Base-by-base conservation (phyloP, 92 coral and sea anemone genomes). In the Parazoanthus swiftii region DNA sequence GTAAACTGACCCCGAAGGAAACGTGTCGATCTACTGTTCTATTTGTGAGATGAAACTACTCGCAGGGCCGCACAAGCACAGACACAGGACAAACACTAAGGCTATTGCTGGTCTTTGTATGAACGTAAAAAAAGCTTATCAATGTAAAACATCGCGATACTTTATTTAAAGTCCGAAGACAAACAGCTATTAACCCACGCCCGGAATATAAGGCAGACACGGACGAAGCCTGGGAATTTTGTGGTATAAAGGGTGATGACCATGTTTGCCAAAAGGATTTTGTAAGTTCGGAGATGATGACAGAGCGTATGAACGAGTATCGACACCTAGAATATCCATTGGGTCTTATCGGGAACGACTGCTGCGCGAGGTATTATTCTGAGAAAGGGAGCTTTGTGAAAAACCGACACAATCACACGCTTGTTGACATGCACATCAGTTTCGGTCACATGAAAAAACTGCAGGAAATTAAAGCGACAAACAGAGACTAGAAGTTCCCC, bases 171-270 rank as follows among this genome's bases (percentile, higher is more conserved):
- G 23, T 89, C 92, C 39, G 90, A 90, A n/a, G 89, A 90, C 35
- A 87, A 73, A 90, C 89, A 0, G 89, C 92, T 70, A 85, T 90
- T 16, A 86, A 86, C 56, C 92, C 92, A 0, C 89, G 89, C 36
- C 87, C 88, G 1, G 86, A 90, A 86, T 90, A 90, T 70, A 85
- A 86, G 70, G 37, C 33, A 65, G 92, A 86, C 38, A 26, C 85
- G 10, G 92, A 90, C n/a, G 92, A 90, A 82, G 82, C 88, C 50
- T 90, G 90, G 90, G 93, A 90, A 20, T 90, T 87, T 74, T 90
- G 93, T 42, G 90, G 88, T 25, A 88, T 15, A 36, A 86, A 90
- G 79, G 92, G 90, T 25, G 82, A 76, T 5, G 39, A 66, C 79
- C 90, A 90, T 42, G 74, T 88, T 33, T 90, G 89, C 37, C 72